Conservation (phyloP, 2,113 vertebrate species). For the Hepsetus odoe region DNA sequence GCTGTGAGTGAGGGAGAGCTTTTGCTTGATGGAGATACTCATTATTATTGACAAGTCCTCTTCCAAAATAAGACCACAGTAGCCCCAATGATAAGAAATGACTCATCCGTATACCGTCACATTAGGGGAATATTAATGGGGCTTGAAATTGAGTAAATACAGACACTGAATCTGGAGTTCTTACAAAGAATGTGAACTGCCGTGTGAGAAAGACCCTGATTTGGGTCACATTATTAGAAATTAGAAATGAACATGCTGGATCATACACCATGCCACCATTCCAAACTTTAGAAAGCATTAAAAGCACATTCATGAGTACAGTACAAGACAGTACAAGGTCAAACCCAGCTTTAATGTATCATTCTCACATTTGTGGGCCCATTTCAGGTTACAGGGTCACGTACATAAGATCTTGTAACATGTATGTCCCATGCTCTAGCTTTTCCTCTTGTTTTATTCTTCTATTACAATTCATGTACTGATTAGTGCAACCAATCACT, state of each 20-base stretch:
- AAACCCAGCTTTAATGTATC: no score
- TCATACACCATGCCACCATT: background rate
- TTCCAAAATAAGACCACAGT: constrained; percentile 6
- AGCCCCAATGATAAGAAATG: background rate
- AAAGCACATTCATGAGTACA: no score
- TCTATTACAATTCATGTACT: no score
- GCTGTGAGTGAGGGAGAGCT: background rate
- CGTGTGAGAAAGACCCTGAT: background rate
- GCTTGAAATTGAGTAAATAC: constrained; percentile 1
- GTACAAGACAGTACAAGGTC: no score
- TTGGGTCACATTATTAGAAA: constrained; percentile 1
- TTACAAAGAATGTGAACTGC: background rate
- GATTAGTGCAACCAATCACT: no score
- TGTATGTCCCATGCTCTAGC: no score
- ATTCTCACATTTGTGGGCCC: no score
- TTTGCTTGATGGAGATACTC: background rate
- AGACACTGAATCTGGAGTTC: background rate
- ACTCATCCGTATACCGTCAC: constrained; percentile 11
- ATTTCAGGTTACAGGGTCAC: no score
- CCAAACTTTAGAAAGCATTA: background rate
- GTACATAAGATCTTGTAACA: no score
- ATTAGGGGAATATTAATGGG: constrained; percentile 20
- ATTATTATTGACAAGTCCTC: constrained; percentile 16
- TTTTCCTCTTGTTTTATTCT: no score
- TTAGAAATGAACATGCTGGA: background rate